Evolutionary conservation across 2,797 vertebrate species (phyloP), one percentile per base, ranked within the genome.

Genomic region (Coendou prehensilis): DNA sequence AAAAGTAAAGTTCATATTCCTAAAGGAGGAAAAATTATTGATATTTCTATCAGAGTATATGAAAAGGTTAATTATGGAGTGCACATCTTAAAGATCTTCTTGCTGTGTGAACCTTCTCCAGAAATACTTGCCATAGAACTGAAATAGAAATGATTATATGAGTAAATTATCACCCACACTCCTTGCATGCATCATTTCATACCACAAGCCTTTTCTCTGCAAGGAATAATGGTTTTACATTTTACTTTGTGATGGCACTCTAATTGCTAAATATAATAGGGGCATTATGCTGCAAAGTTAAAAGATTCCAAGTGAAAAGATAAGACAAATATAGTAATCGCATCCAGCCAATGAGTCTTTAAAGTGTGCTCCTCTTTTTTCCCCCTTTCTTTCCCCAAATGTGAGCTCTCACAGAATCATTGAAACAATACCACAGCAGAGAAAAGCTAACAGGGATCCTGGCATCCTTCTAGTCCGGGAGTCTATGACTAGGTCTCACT

Each of bases 241-340:
- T 94, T 96, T 96, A 95, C 97, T 97, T 95, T 95, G 94, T 95
- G 97, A 97, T 59, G 94, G 95, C 97, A 97, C 87, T 97, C 96
- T 97, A 98, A 97, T 98, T 97, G 94, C 97, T 96, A 97, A 97
- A 97, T 97, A 97, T 97, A 98, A 97, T 98, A 96, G 96, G 96
- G 84, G 82, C 93, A 97, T 97, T 98, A 97, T 98, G 96, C 93
- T 95, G 90, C 83, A 94, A 96, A 95, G 97, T 95, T 95, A 94
- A 98, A 97, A 96, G 97, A 97, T 93, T 97, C 82, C 93, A 97
- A 97, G 90, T 91, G 90, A 97, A 96, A 97, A 96, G 97, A 95
- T 88, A 96, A 97, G 96, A 97, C 97, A 93, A 97, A 98, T 97
- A 96, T 84, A 98, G 95, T 96, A 94, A 94, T 95, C 79, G 79